phyloP scores from a whole-genome alignment of 2,797 vertebrate genomes.

The Gorsachius magnificus region DNA sequence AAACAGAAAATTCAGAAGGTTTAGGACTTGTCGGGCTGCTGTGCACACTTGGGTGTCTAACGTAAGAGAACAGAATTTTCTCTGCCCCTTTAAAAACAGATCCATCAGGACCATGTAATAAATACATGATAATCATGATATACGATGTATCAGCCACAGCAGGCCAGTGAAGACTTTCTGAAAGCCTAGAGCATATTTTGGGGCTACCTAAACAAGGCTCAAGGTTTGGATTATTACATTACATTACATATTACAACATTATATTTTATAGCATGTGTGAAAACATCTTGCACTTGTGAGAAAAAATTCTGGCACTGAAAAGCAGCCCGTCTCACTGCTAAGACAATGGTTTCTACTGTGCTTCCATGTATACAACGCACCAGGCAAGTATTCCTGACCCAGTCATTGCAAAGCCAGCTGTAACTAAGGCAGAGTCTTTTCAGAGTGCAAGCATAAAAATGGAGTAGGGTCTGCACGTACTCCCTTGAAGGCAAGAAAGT shows the following conservation, averaged over 20 bases:
- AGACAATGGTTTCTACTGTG: not conserved
- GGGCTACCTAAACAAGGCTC: not conserved
- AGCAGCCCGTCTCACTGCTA: not conserved
- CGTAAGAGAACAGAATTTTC: not conserved
- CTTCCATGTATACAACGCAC: not conserved
- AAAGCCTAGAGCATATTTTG: not conserved
- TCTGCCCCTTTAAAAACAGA: not conserved
- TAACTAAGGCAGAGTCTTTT: not conserved
- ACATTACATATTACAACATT: not conserved
- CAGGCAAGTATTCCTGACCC: not conserved
- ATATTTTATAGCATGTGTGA: not conserved
- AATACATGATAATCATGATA: not conserved
- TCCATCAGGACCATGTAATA: not conserved
- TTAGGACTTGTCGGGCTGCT: not conserved
- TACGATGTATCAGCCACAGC: rapidly evolving
- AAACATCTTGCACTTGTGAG: not conserved
- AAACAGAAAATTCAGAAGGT: not conserved
- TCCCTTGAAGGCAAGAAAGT: not conserved
- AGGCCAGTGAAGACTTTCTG: not conserved
- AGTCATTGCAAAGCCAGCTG: not conserved
- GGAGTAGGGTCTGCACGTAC: not conserved
- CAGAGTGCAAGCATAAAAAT: not conserved
- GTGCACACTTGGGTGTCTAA: not conserved
- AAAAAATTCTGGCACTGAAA: not conserved
- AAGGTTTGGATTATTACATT: not conserved